Conservation (phyloP, 2,113 vertebrate genomes). For the Limnothrissa miodon region DNA sequence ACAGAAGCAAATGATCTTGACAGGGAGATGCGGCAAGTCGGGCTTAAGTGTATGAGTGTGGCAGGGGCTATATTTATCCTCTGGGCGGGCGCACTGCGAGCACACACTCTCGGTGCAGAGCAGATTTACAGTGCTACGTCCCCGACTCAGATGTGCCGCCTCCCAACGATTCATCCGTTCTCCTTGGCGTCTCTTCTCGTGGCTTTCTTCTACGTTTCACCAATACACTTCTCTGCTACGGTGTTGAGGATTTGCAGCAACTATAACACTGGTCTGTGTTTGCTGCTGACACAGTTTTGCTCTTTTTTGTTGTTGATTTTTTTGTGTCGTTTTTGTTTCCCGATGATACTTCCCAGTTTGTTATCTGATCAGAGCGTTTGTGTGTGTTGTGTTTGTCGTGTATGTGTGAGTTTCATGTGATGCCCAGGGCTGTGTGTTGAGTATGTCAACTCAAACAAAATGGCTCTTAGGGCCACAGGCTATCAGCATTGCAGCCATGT, state of each 20-base stretch:
- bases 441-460: neutral
- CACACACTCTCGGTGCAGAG: neutral
- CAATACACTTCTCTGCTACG: neutral
- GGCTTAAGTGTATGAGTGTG: slow-evolving; percentile 42
- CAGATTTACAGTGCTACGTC: neutral
- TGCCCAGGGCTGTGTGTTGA: neutral
- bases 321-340: neutral
- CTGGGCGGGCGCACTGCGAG: neutral
- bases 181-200: neutral
- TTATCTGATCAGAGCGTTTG: neutral
- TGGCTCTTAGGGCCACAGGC: neutral
- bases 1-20: slow-evolving; percentile 55
- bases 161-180: neutral
- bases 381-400: neutral
- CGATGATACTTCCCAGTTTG: neutral
- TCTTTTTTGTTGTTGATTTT: neutral
- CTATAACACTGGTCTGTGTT: too few relatives aligned
- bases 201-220: slow-evolving; percentile 5
- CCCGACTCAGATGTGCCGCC: neutral
- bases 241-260: too few relatives aligned
- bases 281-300: too few relatives aligned
- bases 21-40: slow-evolving; percentile 47
- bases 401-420: too few relatives aligned
- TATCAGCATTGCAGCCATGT: neutral
- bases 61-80: neutral